A percentile compares a stretch with the other conserved stretches of the same genome.
These are phyloP conservation scores for Morone chrysops DNA, from an alignment of 2,113 vertebrate genomes.

Conservation along the genomic window DNA sequence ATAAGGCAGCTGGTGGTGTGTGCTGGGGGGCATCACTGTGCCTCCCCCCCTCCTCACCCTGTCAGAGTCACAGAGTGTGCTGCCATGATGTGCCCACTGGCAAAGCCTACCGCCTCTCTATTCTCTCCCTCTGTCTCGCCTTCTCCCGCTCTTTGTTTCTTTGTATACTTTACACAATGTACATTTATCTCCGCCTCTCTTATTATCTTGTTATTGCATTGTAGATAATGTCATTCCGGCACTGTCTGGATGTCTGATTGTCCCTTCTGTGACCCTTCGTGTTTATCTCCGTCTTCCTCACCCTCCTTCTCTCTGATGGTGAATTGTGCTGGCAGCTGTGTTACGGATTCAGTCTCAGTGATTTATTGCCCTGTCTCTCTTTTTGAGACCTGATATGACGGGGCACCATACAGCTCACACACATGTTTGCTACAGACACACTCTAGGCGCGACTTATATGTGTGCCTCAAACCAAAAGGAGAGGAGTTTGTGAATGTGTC, in stretches of 20 bases:
- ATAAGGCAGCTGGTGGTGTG: constrained; percentile 83
- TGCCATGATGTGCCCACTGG: constrained; percentile 86
- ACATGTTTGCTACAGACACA: constrained; percentile 68
- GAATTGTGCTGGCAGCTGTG: constrained; percentile 74
- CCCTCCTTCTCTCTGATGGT: constrained; percentile 63
- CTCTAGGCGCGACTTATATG: constrained; percentile 59
- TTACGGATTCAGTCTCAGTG: constrained; percentile 71
- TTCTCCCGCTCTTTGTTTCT: constrained; percentile 63
- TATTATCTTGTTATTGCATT: constrained; percentile 62
- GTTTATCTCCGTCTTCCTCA: constrained; percentile 60
- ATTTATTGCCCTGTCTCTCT: constrained; percentile 70
- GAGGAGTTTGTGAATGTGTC: constrained; percentile 47
- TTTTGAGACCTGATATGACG: constrained; percentile 69
- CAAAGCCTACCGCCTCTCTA: constrained; percentile 75
- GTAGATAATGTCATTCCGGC: constrained; percentile 67
- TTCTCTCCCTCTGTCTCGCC: constrained; percentile 66
- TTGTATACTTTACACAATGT: constrained; percentile 58
- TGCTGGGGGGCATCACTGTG: constrained; percentile 74
- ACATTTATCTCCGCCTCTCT: constrained; percentile 50
- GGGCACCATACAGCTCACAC: constrained; percentile 67
- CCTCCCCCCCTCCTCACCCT: constrained; percentile 74
- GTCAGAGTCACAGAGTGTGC: constrained; percentile 84
- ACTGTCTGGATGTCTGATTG: constrained; percentile 59
- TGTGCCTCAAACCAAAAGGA: constrained; percentile 66
- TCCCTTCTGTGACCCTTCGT: constrained; percentile 63